Conservation (phyloP, 92 coral and sea anemone genomes). For the Siderastrea radians region DNA sequence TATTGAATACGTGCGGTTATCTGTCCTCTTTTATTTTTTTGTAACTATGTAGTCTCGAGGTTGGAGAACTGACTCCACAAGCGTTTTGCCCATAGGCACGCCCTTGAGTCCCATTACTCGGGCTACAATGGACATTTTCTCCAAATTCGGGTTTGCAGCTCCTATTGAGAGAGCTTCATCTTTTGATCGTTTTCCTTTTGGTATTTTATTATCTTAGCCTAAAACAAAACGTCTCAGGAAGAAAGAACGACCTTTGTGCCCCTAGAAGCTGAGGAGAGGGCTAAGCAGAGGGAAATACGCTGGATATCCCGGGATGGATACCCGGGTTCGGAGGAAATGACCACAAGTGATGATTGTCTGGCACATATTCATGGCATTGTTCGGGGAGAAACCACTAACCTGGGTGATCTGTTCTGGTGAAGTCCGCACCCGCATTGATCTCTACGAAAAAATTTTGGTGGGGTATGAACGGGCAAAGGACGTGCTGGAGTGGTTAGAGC, state of each 20-base stretch:
- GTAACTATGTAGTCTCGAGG: neutral
- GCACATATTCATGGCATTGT: no score
- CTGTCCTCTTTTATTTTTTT: neutral
- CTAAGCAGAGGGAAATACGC: neutral
- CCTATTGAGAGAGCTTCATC: neutral
- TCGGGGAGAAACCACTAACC: no score
- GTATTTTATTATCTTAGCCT: neutral
- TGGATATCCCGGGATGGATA: constrained; percentile 6
- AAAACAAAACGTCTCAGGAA: constrained; percentile 4
- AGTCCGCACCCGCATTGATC: neutral
- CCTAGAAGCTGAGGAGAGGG: neutral
- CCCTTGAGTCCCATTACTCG: constrained; percentile 4
- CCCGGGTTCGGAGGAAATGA: neutral
- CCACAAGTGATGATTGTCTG: no score
- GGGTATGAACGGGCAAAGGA: neutral
- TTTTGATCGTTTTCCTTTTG: neutral
- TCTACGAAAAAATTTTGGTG: neutral
- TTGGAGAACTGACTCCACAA: constrained; percentile 9
- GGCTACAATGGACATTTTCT: constrained; percentile 6
- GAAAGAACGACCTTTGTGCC: constrained; percentile 4
- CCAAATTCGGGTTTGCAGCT: neutral
- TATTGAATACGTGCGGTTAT: neutral
- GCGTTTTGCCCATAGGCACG: constrained; percentile 16
- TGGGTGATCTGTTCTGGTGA: neutral
- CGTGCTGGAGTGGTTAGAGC: constrained; percentile 43